These are phyloP conservation scores for Pampus argenteus DNA, from an alignment of 2,797 vertebrate genomes.

Conservation along the genomic window DNA sequence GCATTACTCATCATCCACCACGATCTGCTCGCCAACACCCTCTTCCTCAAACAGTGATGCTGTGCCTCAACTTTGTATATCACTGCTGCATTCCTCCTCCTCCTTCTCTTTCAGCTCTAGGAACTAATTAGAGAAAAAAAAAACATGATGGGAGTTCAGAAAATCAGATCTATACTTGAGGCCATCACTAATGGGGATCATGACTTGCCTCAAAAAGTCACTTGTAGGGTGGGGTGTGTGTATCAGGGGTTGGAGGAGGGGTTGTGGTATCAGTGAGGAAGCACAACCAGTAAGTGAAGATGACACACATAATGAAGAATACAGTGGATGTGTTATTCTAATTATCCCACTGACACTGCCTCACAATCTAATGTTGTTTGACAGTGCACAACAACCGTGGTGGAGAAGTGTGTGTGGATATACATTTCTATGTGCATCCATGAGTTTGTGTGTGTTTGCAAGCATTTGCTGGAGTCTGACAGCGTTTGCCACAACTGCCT, in stretches of 20 bases:
- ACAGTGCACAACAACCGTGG: constrained; percentile 68
- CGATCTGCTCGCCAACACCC: constrained; percentile 56
- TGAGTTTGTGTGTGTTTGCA: constrained; percentile 14
- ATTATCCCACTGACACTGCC: constrained; percentile 70
- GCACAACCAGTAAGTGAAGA: constrained; percentile 70
- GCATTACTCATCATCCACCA: constrained; percentile 64
- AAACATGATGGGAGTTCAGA: constrained; percentile 53
- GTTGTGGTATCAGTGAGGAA: constrained; percentile 46
- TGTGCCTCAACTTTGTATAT: constrained; percentile 50
- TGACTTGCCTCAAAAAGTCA: constrained; percentile 44
- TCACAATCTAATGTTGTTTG: constrained; percentile 75
- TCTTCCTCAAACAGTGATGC: constrained; percentile 45
- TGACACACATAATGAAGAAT: constrained; percentile 80
- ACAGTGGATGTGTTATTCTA: constrained; percentile 78
- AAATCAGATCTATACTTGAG: constrained; percentile 58
- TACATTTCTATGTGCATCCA: constrained; percentile 20
- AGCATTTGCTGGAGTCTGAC: constrained; percentile 49
- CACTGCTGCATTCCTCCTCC: constrained; percentile 19
- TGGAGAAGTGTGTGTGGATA: constrained; percentile 42
- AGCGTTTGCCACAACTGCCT: constrained; percentile 55
- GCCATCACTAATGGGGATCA: constrained; percentile 55
- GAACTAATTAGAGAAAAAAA: constrained; percentile 59
- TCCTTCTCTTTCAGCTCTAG: constrained; percentile 29
- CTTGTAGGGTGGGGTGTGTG: constrained; percentile 33
- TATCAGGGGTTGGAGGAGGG: constrained; percentile 17